Evolutionary conservation across 2,888 invertebrate genomes (phyloP), one percentile per base, ranked within the genome.

Genomic region (Ornithoptera priamus): DNA sequence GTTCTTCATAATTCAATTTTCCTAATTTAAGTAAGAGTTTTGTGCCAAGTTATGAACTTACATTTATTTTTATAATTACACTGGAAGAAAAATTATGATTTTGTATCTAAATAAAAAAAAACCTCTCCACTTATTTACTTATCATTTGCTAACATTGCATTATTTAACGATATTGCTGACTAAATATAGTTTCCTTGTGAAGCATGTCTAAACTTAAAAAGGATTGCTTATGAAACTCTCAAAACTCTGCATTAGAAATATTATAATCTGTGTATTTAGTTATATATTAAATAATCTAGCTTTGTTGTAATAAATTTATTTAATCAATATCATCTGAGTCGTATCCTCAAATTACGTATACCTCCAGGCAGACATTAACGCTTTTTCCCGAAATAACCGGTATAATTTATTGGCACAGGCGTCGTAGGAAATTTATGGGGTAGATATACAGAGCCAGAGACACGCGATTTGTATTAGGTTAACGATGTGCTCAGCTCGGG

Each of bases 391-490:
- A n/a, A n/a, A 53, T 53, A 53, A 53, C 53, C n/a, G 18, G 53
- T 53, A n/a, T 53, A 53, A 53, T 53, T 53, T 53, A 53, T 53
- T 53, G n/a, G 53, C 53, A 53, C 6, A 53, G n/a, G 53, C 53
- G n/a, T 53, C 53, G 53, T 53, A 53, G 53, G 53, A 53, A 53
- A 53, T 53, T 53, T 53, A 53, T 53, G 53, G 53, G 18, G 53
- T n/a, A n/a, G 18, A 53, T 53, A 53, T 53, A 53, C 53, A 53
- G 53, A 53, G 53, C 53, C 53, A 8, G 53, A 53, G 53, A 53
- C 53, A 53, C 53, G 53, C 53, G 53, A 53, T 53, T 53, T 53
- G 53, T 53, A 53, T 53, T 53, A 53, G 53, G 53, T 53, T 53
- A 53, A 53, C 53, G 53, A 53, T 53, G 53, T 53, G 53, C 53